phyloP scores from a whole-genome alignment of 92 coral and sea anemone species.

The Epizoanthus ramosus region DNA sequence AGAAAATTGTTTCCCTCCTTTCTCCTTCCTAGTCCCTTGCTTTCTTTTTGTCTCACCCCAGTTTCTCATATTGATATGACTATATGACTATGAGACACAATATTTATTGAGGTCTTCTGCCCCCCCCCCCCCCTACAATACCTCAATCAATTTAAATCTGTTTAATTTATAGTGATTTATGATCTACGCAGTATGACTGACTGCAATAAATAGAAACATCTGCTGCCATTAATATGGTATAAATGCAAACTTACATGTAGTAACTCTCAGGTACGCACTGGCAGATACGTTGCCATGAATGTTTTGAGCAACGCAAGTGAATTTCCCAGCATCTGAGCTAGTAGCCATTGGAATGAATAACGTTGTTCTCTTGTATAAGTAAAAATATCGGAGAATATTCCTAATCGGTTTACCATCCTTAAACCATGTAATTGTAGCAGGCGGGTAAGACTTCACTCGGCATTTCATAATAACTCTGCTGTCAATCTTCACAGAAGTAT shows the following conservation, averaged over 20 bases:
- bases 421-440: conserved; percentile 69
- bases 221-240: not conserved
- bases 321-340: conserved; percentile 66
- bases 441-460: conserved; percentile 56
- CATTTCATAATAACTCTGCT: conserved; percentile 36
- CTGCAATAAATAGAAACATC: no score
- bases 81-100: no score
- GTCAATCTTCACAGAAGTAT: conserved; percentile 36
- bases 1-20: no score
- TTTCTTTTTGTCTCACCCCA: no score
- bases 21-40: no score
- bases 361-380: conserved; percentile 2
- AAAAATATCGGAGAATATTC: not conserved
- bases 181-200: no score
- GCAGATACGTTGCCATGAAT: conserved; percentile 56
- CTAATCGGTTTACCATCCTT: conserved; percentile 45
- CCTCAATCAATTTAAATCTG: no score
- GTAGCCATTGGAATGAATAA: conserved; percentile 45
- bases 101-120: no score
- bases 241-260: conserved; percentile 47
- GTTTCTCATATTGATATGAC: no score
- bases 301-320: conserved; percentile 73
- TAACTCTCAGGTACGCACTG: conserved; percentile 61
- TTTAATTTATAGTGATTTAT: no score
- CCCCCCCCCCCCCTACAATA: no score